phyloP scores from a whole-genome alignment of 92 coral and sea anemone species.

The Parazoanthus darwini region DNA sequence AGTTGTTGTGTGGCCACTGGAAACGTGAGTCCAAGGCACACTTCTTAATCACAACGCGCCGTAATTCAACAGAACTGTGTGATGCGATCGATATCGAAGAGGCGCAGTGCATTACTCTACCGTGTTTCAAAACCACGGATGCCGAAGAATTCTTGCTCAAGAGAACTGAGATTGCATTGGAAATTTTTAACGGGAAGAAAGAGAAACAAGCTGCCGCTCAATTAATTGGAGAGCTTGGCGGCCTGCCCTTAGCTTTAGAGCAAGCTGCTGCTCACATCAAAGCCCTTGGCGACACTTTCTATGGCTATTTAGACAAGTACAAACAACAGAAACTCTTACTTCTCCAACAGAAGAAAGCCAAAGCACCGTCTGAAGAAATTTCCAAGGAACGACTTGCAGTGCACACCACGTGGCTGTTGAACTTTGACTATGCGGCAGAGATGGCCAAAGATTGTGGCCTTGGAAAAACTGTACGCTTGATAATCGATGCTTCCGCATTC shows the following conservation, averaged over 20 bases:
- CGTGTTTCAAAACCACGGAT: constrained; percentile 22
- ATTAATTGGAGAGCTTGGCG: constrained; percentile 53
- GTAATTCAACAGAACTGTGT: constrained; percentile 16
- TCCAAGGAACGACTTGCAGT: constrained; percentile 54
- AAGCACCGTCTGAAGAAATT: constrained; percentile 34
- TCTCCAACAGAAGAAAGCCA: constrained; percentile 42
- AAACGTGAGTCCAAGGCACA: constrained; percentile 33
- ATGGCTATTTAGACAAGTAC: constrained; percentile 41
- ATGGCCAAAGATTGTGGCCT: constrained; percentile 25
- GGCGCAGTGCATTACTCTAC: constrained; percentile 20
- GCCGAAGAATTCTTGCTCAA: constrained; percentile 31
- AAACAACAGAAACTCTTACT: constrained; percentile 29
- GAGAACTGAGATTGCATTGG: constrained; percentile 14
- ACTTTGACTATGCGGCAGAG: constrained; percentile 43
- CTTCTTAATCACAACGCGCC: constrained; percentile 42
- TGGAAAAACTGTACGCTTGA: constrained; percentile 28
- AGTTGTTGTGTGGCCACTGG: constrained; percentile 44
- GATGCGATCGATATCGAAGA: constrained; percentile 2
- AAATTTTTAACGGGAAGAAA: neutral
- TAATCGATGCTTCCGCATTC: constrained; percentile 29
- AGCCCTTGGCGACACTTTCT: constrained; percentile 14
- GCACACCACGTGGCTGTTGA: constrained; percentile 61
- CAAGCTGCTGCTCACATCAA: constrained; percentile 62
- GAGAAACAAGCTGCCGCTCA: neutral
- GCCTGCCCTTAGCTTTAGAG: constrained; percentile 59